Evolutionary conservation across 1,140 invertebrate species (phyloP).

Genomic region (Wasmannia auropunctata): DNA sequence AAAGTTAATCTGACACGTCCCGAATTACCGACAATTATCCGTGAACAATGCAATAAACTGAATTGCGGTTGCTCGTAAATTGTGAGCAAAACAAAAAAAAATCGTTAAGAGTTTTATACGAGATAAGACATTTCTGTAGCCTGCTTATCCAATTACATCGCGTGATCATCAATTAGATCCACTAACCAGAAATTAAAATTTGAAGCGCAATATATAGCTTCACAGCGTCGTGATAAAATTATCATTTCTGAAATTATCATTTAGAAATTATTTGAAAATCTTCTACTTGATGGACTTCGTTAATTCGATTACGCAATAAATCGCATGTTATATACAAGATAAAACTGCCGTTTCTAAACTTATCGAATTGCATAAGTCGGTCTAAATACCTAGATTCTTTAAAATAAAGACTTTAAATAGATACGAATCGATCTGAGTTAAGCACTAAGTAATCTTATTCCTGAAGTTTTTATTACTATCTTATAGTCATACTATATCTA

Average conservation of each 20-base stretch:
- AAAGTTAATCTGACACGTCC: neutral
- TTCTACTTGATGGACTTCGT: neutral
- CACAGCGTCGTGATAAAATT: neutral
- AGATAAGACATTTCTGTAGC: neutral
- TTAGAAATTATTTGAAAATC: too few relatives aligned
- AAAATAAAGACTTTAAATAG: neutral
- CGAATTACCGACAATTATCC: neutral
- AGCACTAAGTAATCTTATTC: neutral
- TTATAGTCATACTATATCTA: neutral
- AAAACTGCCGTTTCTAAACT: neutral
- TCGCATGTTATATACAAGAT: neutral
- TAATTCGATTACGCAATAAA: slow-evolving; percentile 2
- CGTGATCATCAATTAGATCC: slow-evolving; percentile 20
- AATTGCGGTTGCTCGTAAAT: neutral
- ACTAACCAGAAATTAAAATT: slow-evolving; percentile 25
- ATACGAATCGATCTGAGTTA: neutral
- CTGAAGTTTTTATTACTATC: neutral
- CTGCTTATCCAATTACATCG: neutral
- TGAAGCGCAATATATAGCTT: neutral
- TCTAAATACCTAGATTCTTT: neutral
- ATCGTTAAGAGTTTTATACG: neutral
- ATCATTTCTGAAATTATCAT: neutral
- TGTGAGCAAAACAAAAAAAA: neutral
- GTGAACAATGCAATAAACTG: slow-evolving; percentile 15
- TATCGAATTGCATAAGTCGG: neutral